Conservation (phyloP, 92 coral and sea anemone genomes). For the Epizoanthus scotinus region DNA sequence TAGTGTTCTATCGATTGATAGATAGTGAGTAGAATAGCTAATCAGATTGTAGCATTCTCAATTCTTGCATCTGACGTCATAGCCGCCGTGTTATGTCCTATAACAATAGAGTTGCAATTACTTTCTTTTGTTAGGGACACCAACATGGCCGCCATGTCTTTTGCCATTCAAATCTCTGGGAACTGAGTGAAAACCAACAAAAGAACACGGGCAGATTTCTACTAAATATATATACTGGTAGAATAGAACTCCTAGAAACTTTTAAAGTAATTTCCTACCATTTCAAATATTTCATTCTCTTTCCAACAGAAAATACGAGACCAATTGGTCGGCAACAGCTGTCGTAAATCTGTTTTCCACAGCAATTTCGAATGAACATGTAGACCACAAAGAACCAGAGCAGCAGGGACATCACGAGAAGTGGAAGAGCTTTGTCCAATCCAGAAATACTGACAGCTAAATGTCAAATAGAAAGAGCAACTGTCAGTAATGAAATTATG, state of each 20-base stretch:
- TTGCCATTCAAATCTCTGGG: no score
- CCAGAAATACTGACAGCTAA: constrained; percentile 72
- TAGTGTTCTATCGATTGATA: no score
- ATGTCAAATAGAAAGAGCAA: background rate
- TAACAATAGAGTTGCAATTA: no score
- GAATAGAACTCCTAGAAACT: no score
- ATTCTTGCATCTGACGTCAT: no score
- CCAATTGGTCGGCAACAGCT: constrained; percentile 63
- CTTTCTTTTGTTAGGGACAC: no score
- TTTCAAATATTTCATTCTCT: constrained; percentile 76
- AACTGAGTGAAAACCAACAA: no score
- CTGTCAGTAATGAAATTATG: no score
- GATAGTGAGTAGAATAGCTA: no score
- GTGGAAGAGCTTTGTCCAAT: constrained; percentile 51
- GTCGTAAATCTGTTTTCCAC: constrained; percentile 65
- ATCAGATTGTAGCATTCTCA: no score
- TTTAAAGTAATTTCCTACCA: constrained; percentile 61
- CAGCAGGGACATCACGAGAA: constrained; percentile 70
- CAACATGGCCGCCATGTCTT: no score
- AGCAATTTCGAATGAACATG: constrained; percentile 77
- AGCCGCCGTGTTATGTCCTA: no score
- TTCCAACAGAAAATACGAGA: constrained; percentile 40
- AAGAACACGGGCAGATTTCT: background rate
- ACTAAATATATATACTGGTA: background rate
- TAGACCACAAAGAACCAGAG: constrained; percentile 73